Evolutionary conservation across 2,888 invertebrate species (phyloP), one percentile per base, ranked within the genome.

Genomic region (Sinotaia quadrata): DNA sequence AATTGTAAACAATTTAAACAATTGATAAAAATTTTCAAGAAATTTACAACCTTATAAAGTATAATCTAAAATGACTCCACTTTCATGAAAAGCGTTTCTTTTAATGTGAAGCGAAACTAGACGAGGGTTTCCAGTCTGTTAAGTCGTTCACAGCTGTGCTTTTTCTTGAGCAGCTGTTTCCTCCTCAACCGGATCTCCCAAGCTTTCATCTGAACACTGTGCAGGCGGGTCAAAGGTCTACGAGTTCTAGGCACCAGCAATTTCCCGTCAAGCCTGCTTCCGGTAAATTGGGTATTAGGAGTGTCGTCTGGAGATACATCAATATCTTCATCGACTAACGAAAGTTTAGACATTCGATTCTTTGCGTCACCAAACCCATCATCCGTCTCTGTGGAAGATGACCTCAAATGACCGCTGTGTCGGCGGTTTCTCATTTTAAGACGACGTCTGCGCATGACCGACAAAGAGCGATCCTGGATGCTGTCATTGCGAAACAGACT

Each of bases 121-220:
- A 61, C 60, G 8, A 61, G 47, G 3, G 60, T 61, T 33, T 61
- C 61, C 12, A 37, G 36, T 5, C 51, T 21, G 8, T 60, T 29
- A 18, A 68, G 56, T 10, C 27, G 44, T n/a, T 60, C 68, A 10
- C 41, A 51, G 4, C 68, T 36, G 12, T 36, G 21, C 47, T 44
- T 59, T 54, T 58, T 63, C 36, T 41, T 58, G 51, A 65, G 51
- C 31, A 63, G 37, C 66, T 66, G 69, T 33, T 69, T 69, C 12
- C 65, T 21, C 24, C 66, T 49, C 27, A 65, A 60, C 1, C 69
- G 58, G 21, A 69, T 69, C 56, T 69, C 60, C 69, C 69, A 69
- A 0, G 69, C 59, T n/a, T 69, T 69, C 69, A 63, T 65, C 47
- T 69, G 69, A 37, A 60, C 54, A 27, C 69, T 69, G 56, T 54